Conservation (phyloP, 2,888 invertebrate genomes). For the Cosmorhoe ocellata region DNA sequence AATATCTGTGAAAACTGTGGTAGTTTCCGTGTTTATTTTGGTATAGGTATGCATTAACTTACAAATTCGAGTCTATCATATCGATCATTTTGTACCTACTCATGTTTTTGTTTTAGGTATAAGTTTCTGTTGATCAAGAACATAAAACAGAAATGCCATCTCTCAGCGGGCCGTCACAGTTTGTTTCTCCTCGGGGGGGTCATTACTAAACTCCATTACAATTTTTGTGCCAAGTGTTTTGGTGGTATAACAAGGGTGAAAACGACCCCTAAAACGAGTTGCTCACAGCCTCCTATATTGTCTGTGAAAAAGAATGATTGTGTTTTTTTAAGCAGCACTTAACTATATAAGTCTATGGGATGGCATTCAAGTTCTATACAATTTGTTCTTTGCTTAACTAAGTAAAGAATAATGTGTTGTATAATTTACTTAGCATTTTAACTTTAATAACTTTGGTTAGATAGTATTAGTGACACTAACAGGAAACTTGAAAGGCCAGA, state of each 20-base stretch:
- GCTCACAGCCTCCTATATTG: slow-evolving; percentile 63
- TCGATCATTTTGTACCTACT: too few species aligned
- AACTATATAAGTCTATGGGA: too few species aligned
- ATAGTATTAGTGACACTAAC: neutral
- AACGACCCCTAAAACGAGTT: slow-evolving; percentile 78
- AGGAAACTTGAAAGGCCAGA: neutral
- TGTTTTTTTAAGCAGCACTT: too few species aligned
- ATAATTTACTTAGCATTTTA: too few species aligned
- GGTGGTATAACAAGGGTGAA: slow-evolving; percentile 80
- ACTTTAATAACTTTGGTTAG: neutral
- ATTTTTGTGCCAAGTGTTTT: slow-evolving; percentile 82
- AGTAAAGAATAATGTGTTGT: too few species aligned
- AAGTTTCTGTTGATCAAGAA: slow-evolving; percentile 32
- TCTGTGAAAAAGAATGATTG: slow-evolving; percentile 59
- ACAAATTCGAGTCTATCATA: neutral
- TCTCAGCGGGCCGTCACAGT: slow-evolving; percentile 66
- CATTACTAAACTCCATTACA: slow-evolving; percentile 80
- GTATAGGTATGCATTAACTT: neutral
- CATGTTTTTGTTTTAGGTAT: neutral
- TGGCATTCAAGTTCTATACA: too few species aligned
- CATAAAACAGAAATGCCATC: slow-evolving; percentile 51
- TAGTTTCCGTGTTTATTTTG: too few species aligned
- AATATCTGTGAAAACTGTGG: too few species aligned
- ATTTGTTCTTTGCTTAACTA: too few species aligned
- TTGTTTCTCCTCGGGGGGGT: slow-evolving; percentile 70